Base-by-base conservation (phyloP, 2,888 invertebrate genomes). In the Luperina nickerlii region DNA sequence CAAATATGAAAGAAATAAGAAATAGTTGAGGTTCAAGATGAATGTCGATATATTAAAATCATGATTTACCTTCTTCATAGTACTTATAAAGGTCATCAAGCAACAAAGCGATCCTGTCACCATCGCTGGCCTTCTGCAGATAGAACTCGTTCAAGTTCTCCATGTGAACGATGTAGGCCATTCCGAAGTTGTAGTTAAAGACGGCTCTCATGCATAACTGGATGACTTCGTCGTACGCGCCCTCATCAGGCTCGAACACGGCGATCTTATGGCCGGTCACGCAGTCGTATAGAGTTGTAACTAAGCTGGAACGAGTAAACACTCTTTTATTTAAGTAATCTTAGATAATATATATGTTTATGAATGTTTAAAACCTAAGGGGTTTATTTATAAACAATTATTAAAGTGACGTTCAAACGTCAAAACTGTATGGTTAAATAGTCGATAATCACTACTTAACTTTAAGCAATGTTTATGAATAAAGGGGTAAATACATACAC, bases 181-280 rank as follows among this genome's bases (percentile, higher is more conserved):
- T 97, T 15, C 97, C 96, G 69, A 98, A 97, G 87, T 96, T 97
- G 69, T 97, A 95, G 91, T 97, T 96, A 90, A 97, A 94, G 11
- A 98, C 97, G 0, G 98, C 97, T 90, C 97, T 95, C 38, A 97
- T 97, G 88, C 98, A 98, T 11, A 98, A 92, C 54, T 97, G 96
- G 0, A 94, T 91, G 0, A 97, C 96, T 51, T 94, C 94, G 38
- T 96, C 97, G 88, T 95, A 97, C 0, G 97, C 97, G 57, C 96
- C 97, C 81, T 97, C 97, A 85, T 97, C 97, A 0, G 97, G 97
- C 60, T 95, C 94, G 78, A 97, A 94, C 66, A 97, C 93, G 0
- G 95, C 91, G 5, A 97, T 92, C 90, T 97, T 97, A 32, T 93
- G 92, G 15, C 97, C 97, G 0, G 94, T 94, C 2, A 87, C 84